Conservation (phyloP, 1,140 invertebrate species). For the Papilio helenus region DNA sequence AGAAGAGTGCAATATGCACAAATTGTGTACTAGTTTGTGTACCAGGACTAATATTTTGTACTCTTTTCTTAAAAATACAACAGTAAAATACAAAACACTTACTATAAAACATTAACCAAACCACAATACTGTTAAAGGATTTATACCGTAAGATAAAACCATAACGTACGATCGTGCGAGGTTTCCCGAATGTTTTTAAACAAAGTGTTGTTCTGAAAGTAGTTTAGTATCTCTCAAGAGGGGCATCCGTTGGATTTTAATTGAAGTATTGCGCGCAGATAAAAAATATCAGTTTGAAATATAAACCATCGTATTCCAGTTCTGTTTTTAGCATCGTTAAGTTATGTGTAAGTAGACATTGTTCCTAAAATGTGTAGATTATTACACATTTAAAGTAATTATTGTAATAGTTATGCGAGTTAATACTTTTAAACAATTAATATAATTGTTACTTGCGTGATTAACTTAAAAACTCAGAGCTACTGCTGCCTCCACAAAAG, state of each 20-base stretch:
- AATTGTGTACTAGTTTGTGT: no score
- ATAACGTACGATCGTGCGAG: slow-evolving; percentile 14
- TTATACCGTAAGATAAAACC: neutral
- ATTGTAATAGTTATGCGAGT: no score
- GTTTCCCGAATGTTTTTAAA: slow-evolving; percentile 15
- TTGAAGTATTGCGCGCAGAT: neutral
- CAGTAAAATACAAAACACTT: neutral
- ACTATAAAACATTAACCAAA: neutral
- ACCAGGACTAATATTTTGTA: neutral
- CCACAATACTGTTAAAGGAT: neutral
- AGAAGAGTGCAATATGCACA: no score
- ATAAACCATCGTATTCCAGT: neutral
- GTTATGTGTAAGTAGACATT: neutral
- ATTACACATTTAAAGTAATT: no score
- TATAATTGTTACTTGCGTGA: no score
- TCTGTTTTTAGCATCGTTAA: neutral
- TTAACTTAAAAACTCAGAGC: no score
- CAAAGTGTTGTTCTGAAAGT: slow-evolving; percentile 4
- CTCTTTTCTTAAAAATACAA: neutral
- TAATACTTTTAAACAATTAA: no score
- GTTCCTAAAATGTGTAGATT: no score
- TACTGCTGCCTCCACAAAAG: no score
- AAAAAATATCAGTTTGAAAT: neutral
- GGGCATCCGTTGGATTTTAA: neutral
- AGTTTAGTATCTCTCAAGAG: slow-evolving; percentile 14